phyloP scores from a whole-genome alignment of 64 coral and sea anemone genomes.

The Stylophora pistillata region DNA sequence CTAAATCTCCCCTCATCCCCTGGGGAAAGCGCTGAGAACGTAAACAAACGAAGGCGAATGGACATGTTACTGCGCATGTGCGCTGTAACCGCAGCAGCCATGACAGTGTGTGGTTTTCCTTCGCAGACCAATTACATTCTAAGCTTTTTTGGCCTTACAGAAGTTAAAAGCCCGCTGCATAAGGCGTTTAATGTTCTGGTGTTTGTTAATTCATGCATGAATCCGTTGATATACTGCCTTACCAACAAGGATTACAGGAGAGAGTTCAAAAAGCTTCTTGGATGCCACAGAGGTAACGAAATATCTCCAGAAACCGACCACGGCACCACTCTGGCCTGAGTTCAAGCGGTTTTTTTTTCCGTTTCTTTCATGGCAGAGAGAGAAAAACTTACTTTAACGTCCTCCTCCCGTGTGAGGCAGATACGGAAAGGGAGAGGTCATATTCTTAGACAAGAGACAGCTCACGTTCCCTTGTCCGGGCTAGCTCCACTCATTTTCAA shows the following conservation, averaged over 20 bases:
- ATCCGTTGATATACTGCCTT: slow-evolving; percentile 34
- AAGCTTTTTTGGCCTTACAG: slow-evolving; percentile 5
- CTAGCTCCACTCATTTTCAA: too few species aligned
- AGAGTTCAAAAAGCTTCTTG: slow-evolving; percentile 9
- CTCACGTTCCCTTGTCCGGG: too few species aligned
- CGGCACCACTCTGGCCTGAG: neutral
- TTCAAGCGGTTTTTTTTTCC: too few species aligned
- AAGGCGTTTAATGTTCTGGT: slow-evolving; percentile 17
- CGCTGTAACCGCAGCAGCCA: slow-evolving; percentile 13
- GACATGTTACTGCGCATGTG: slow-evolving; percentile 29
- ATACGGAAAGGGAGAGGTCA: too few species aligned
- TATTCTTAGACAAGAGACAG: too few species aligned
- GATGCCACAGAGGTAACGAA: neutral
- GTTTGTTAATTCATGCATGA: slow-evolving; percentile 36
- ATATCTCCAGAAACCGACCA: neutral
- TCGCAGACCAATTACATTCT: slow-evolving; percentile 29
- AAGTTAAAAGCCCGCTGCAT: slow-evolving; percentile 21
- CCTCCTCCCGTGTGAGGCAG: too few species aligned
- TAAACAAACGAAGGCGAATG: slow-evolving; percentile 20
- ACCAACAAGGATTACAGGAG: slow-evolving; percentile 40
- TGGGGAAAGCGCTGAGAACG: neutral
- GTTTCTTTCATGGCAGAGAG: too few species aligned
- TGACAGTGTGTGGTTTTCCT: slow-evolving; percentile 35
- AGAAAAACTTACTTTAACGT: neutral
- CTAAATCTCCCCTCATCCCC: slow-evolving; percentile 6